Evolutionary conservation across 1,140 invertebrate species (phyloP), one percentile per base, ranked within the genome.

Genomic region (Radopholus similis): DNA sequence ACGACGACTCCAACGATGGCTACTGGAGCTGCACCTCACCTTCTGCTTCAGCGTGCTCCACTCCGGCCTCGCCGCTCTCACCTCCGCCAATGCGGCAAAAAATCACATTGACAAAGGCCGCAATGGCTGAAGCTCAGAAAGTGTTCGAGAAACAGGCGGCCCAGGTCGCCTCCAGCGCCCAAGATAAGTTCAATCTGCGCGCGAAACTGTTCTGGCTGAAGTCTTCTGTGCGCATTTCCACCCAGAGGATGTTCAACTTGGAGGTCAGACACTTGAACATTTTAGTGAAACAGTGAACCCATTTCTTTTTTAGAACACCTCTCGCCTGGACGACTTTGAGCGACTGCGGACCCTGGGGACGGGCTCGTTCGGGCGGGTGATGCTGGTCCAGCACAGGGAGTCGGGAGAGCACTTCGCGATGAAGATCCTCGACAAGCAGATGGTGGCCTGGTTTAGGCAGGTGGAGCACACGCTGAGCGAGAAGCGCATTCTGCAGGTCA

Each of bases 401-500:
- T 91, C 89, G 77, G 93, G 94, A 87, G 90, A 95, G 83, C 96
- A 91, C 85, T 97, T 93, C 86, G 94, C 94, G 71, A 97, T 97
- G 95, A 97, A 97, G 87, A 97, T 97, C 83, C 88, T 98, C 79
- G 93, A 97, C 84, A 97, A 98, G 87, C 94, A 97, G 84, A 97
- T 97, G 88, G 86, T 95, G 28, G 93, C 96, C 28, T 95, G 95
- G 86, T 87, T 97, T 81, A 97, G 97, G 85, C 87, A 88, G 85
- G 93, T 97, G 35, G 94, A 97, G 85, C 94, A 97, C 84, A 97
- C 94, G 57, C 84, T 97, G 56, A 96, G 96, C 85, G 94, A 97
- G 85, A 97, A 97, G 84, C 89, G 91, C 81, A 97, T 97, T 81
- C 87, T 97, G 66, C 93, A 97, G 85, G 92, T 93, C 35, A 95